Percentiles rank a stretch among this genome's conserved stretches.
phyloP scores from a whole-genome alignment of 2,797 vertebrate species.

The Yasuhikotakia modesta region DNA sequence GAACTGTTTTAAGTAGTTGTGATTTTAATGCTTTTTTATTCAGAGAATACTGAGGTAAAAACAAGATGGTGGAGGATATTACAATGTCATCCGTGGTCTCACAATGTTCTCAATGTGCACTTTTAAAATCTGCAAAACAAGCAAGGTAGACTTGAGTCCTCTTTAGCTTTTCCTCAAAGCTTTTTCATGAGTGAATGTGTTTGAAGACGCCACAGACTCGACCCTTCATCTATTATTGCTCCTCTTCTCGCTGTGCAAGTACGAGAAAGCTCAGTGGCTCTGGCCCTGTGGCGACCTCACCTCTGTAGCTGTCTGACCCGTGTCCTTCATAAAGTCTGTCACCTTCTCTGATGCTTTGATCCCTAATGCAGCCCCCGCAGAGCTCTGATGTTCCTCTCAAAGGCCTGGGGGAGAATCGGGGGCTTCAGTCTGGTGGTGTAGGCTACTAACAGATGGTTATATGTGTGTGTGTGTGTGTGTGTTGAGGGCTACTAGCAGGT shows the following conservation, averaged over 20 bases:
- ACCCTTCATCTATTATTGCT: neutral
- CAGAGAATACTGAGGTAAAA: too few species aligned
- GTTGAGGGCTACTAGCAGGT: too few species aligned
- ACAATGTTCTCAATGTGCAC: constrained; percentile 34
- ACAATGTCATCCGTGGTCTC: neutral
- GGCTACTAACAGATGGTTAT: constrained; percentile 66
- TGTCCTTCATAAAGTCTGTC: constrained; percentile 69
- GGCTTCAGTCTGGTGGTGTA: constrained; percentile 54
- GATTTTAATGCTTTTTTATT: too few species aligned
- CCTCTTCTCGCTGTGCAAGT: neutral
- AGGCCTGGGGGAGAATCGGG: constrained; percentile 67
- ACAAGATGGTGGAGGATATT: neutral
- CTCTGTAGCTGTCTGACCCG: constrained; percentile 69
- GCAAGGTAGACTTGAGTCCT: neutral
- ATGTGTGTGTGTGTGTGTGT: constrained; percentile 40
- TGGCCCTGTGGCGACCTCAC: constrained; percentile 57
- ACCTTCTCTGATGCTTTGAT: constrained; percentile 66
- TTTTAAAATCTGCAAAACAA: neutral
- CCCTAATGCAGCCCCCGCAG: constrained; percentile 55
- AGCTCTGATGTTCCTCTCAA: constrained; percentile 75
- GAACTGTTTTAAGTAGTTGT: too few species aligned
- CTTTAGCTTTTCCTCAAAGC: too few species aligned
- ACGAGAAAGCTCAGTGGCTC: constrained; percentile 16
- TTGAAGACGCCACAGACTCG: constrained; percentile 6
- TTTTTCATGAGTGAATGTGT: too few species aligned